Evolutionary conservation across 2,888 invertebrate species (phyloP), one percentile per base, ranked within the genome.

Genomic region (Drosophila anomalata): DNA sequence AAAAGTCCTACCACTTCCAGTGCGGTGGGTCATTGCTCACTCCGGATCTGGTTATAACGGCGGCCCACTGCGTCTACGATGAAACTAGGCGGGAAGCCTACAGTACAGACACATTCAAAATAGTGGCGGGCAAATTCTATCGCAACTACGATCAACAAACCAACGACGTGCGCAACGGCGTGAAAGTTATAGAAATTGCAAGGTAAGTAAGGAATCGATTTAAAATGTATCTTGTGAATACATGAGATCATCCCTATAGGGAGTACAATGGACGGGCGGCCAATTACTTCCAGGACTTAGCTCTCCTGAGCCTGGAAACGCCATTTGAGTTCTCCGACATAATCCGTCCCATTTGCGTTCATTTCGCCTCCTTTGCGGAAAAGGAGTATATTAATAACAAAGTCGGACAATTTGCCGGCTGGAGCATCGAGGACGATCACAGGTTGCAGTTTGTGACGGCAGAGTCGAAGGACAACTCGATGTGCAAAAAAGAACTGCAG

Each of bases 381-480:
- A 78, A 68, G 73, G 84, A 85, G 51, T 39, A 7, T 2, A 61
- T 80, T 29, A 85, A 87, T 9, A 42, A 78, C 26, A 54, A 73
- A 4, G 73, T 4, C 0, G 84, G 84, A 0, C 39, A 68, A 2
- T 85, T 85, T 3, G 85, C 84, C 1, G 84, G 87, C 14, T 85
- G 84, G 84, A 81, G 78, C 36, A 75, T 65, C 17, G 63, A 84
- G 42, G 71, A 74, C 2, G 73, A 68, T 4, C 73, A 73, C 1
- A 75, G 84, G 39, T 22, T 85, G 41, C 84, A 85, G 47, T 84
- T 88, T 52, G 84, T 88, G 9, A 74, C 74, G 0, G 84, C 84
- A 0, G 39, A 60, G 6, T 88, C 84, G 8, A 68, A 76, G 20
- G 66, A 69, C 46, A 52, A 78, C 55, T 57, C 67, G 2, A 48